phyloP scores from a whole-genome alignment of 2,113 vertebrate species.

The Actinemys pallida region DNA sequence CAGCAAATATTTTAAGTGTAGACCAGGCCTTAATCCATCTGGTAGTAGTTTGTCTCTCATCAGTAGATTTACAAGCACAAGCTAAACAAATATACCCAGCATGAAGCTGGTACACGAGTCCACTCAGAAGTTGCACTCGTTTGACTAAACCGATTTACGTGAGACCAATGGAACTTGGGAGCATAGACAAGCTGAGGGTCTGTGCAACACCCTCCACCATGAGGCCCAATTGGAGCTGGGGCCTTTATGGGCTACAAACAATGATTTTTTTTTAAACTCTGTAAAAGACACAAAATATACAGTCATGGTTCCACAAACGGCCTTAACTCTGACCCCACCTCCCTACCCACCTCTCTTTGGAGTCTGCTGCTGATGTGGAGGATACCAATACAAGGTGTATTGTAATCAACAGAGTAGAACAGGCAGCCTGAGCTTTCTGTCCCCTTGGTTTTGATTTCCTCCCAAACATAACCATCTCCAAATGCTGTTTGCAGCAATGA shows the following conservation, averaged over 20 bases:
- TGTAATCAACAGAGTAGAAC: background rate
- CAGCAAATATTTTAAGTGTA: background rate
- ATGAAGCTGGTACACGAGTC: background rate
- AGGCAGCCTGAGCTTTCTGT: background rate
- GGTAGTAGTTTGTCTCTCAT: background rate
- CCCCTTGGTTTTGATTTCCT: background rate
- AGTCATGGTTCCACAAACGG: background rate
- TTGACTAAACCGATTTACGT: background rate
- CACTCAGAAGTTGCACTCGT: background rate
- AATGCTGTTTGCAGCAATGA: background rate
- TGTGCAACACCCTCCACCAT: background rate
- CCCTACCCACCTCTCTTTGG: background rate
- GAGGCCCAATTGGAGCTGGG: background rate
- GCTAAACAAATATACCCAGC: background rate
- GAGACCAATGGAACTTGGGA: background rate
- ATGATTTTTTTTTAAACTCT: background rate
- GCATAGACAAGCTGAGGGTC: background rate
- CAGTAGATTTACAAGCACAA: background rate
- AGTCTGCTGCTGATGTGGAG: background rate
- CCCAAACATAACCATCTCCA: background rate
- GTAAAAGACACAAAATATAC: background rate
- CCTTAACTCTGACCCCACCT: background rate
- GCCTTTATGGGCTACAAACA: background rate
- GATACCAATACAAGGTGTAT: background rate
- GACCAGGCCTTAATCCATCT: background rate